Evolutionary conservation across 2,113 vertebrate genomes (phyloP).

Genomic region (Clarias magur): DNA sequence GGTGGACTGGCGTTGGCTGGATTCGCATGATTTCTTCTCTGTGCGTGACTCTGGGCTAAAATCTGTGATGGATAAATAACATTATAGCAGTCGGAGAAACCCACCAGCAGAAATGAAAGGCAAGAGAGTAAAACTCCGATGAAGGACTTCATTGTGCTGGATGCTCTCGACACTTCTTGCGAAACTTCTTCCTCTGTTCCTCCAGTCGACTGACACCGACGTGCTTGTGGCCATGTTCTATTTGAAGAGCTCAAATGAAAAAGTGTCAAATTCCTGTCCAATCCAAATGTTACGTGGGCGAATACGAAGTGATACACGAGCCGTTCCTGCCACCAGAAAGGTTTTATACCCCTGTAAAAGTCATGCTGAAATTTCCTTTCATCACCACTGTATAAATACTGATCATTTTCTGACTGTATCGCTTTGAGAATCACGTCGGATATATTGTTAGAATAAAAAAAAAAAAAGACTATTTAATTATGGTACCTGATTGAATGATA

Average conservation of each 20-base stretch:
- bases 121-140: constrained; percentile 62
- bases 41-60: constrained; percentile 67
- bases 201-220: constrained; percentile 34
- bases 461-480: neutral
- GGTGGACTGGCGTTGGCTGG: constrained; percentile 36
- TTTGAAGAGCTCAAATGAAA: constrained; percentile 57
- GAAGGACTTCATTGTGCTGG: constrained; percentile 63
- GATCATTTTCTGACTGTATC: neutral
- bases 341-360: neutral
- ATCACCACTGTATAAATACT: neutral
- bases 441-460: neutral
- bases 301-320: constrained; percentile 11
- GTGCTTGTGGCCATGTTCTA: constrained; percentile 44
- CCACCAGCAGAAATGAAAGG: constrained; percentile 61
- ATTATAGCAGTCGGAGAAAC: constrained; percentile 63
- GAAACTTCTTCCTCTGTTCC: constrained; percentile 9
- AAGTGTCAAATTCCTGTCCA: constrained; percentile 60
- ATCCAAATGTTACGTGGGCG: constrained; percentile 57
- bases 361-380: neutral
- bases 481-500: too few relatives aligned
- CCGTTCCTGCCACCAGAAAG: neutral
- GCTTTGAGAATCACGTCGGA: neutral
- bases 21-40: constrained; percentile 59
- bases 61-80: constrained; percentile 59
- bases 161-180: constrained; percentile 20